Evolutionary conservation across 2,797 vertebrate species (phyloP).

Genomic region (Ciconia nigra): DNA sequence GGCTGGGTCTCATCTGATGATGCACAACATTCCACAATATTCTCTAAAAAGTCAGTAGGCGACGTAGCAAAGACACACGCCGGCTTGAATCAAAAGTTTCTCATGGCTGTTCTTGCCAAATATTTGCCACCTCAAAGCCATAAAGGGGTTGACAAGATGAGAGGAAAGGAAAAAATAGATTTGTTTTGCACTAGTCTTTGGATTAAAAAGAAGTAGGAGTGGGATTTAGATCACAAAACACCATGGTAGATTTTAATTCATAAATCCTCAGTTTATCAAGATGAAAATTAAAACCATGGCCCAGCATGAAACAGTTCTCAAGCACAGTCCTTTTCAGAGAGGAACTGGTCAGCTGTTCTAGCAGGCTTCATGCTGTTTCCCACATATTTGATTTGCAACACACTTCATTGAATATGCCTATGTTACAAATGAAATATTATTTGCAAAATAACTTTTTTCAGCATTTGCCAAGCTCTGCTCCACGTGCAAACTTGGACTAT

Average conservation of each 20-base stretch:
- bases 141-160: neutral
- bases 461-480: neutral
- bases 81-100: neutral
- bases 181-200: neutral
- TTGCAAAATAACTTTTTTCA: neutral
- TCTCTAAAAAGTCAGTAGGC: neutral
- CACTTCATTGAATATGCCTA: neutral
- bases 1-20: neutral
- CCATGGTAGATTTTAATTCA: neutral
- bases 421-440: neutral
- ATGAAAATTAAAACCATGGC: neutral
- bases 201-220: neutral
- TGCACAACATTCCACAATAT: neutral
- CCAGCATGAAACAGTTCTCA: neutral
- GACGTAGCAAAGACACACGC: neutral
- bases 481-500: neutral
- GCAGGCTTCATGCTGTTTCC: neutral
- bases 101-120: neutral
- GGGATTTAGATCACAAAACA: neutral
- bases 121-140: neutral
- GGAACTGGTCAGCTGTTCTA: neutral
- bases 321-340: neutral
- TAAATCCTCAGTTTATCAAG: neutral
- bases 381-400: neutral
- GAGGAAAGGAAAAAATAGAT: neutral